phyloP scores from a whole-genome alignment of 2,888 invertebrate species.

The Phaedon cochleariae region DNA sequence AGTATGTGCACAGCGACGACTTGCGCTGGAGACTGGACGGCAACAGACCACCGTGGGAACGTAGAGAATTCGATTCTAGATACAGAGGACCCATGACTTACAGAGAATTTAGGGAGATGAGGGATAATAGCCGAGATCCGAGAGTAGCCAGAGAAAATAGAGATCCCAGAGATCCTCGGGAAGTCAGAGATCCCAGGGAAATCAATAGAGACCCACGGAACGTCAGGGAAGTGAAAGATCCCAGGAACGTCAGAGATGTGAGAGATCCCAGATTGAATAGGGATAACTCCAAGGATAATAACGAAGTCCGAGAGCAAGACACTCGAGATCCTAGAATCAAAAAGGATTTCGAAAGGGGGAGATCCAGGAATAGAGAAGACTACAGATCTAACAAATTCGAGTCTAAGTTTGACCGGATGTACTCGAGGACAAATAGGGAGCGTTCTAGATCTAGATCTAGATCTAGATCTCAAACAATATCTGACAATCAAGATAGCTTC shows the following conservation, averaged over 20 bases:
- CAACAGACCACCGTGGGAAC: conserved; percentile 30
- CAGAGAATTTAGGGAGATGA: conserved; percentile 45
- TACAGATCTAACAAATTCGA: conserved; percentile 23
- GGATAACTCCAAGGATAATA: conserved; percentile 18
- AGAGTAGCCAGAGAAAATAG: conserved; percentile 22
- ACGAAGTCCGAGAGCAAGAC: conserved; percentile 15
- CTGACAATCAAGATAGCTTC: conserved; percentile 55
- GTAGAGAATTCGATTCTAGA: conserved; percentile 28
- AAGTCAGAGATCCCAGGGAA: conserved; percentile 26
- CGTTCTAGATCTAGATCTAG: conserved; percentile 30
- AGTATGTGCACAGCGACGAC: conserved; percentile 26
- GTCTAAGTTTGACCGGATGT: conserved; percentile 41
- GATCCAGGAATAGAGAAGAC: conserved; percentile 11
- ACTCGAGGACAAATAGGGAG: conserved; percentile 39
- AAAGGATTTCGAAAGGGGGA: conserved; percentile 7
- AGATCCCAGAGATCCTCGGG: conserved; percentile 24
- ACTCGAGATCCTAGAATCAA: conserved; percentile 22
- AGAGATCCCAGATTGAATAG: conserved; percentile 25
- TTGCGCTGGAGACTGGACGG: conserved; percentile 34
- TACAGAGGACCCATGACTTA: conserved; percentile 46
- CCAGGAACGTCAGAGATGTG: conserved; percentile 5
- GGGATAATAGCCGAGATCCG: conserved; percentile 40
- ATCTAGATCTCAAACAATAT: conserved; percentile 29
- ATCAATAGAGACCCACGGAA: conserved; percentile 1
- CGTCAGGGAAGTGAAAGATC: conserved; percentile 8